Percentiles rank a stretch among this genome's conserved stretches.
Evolutionary conservation across 2,888 invertebrate species (phyloP).

Genomic region (Eupeodes latifasciatus): DNA sequence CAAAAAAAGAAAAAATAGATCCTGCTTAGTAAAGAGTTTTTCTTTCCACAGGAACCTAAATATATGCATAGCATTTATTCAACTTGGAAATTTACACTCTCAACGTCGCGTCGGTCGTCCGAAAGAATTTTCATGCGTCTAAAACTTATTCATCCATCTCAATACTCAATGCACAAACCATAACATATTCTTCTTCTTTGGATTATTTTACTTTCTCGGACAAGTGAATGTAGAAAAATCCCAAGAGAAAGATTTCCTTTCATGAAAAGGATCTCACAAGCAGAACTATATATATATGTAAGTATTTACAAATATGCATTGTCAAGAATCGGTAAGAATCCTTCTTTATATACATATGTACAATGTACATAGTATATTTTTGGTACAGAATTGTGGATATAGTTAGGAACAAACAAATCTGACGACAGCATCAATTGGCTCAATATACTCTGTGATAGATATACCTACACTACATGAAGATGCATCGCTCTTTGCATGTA

Average conservation of each 20-base stretch:
- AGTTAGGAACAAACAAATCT: constrained; percentile 74
- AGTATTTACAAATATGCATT: constrained; percentile 2
- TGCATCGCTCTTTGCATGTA: constrained; percentile 50
- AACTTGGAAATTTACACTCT: constrained; percentile 53
- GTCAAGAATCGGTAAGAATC: constrained; percentile 61
- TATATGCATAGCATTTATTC: neutral
- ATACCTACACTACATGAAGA: constrained; percentile 53
- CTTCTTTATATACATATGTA: constrained; percentile 30
- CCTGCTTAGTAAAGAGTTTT: constrained; percentile 1
- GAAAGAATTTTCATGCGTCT: constrained; percentile 60
- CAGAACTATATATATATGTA: neutral
- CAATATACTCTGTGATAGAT: constrained; percentile 55
- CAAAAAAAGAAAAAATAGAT: neutral
- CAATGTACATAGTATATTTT: constrained; percentile 39
- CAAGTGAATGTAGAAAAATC: constrained; percentile 35
- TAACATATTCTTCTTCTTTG: constrained; percentile 30
- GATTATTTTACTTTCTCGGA: constrained; percentile 68
- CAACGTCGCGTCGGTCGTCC: constrained; percentile 21
- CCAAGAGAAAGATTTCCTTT: constrained; percentile 34
- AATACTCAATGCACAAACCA: constrained; percentile 30
- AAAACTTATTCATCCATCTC: constrained; percentile 55
- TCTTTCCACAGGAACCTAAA: constrained; percentile 6
- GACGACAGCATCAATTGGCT: constrained; percentile 75
- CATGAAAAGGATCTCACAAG: constrained; percentile 55
- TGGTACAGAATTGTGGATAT: constrained; percentile 1